These are phyloP conservation scores for Chloroceryle amazona DNA, from an alignment of 2,797 vertebrate genomes.

Conservation along the genomic window DNA sequence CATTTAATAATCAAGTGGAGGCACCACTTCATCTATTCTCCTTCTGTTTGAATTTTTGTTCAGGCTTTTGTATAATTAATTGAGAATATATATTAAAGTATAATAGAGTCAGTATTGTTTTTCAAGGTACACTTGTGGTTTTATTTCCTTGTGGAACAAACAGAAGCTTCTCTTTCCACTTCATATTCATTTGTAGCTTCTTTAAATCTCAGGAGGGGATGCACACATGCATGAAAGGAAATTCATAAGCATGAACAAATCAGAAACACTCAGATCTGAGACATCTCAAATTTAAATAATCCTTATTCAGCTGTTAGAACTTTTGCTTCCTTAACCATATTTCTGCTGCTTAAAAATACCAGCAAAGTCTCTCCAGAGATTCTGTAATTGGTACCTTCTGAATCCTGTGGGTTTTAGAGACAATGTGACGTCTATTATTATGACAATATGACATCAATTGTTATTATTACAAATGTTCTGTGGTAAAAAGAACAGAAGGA, in stretches of 20 bases:
- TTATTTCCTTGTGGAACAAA: not conserved
- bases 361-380: not conserved
- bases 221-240: not conserved
- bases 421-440: not conserved
- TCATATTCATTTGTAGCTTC: not conserved
- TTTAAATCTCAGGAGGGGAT: not conserved
- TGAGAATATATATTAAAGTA: not conserved
- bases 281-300: constrained; percentile 17
- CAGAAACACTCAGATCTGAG: not conserved
- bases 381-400: not conserved
- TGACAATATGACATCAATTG: not conserved
- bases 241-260: not conserved
- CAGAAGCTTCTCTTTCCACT: not conserved
- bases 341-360: not conserved
- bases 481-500: not conserved
- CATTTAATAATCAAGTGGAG: constrained; percentile 7
- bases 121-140: not conserved
- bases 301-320: not conserved
- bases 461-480: not conserved
- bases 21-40: not conserved
- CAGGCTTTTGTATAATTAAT: constrained; percentile 20
- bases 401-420: not conserved
- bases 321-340: not conserved
- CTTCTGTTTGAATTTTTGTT: not conserved
- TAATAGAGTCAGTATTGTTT: not conserved